Base-by-base conservation (phyloP, 2,888 invertebrate genomes). In the Trachelus stipa region DNA sequence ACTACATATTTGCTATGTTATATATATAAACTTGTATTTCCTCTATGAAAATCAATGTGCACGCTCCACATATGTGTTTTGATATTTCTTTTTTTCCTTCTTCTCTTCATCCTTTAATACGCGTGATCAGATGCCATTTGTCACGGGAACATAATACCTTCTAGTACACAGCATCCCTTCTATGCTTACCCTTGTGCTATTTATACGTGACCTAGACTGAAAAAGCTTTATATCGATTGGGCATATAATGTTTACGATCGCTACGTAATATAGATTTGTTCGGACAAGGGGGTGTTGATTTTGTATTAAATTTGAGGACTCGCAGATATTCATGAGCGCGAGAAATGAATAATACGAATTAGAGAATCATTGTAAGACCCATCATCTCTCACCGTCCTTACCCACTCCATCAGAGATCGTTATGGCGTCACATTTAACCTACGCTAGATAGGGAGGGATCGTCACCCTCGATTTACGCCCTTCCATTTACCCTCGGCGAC, bases 401-500 rank as follows among this genome's bases (percentile, higher is more conserved):
- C 56, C 56, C 23, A 56, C 23, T 56, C 56, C 23, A 23, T 56
- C 56, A 23, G 56, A 56, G 23, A 56, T 56, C 23, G 56, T 56
- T 56, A 56, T 56, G 56, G 23, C 56, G 56, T 23, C 56, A 56
- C 23, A 56, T 56, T 56, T 9, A 56, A 56, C 56, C 56, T 56
- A 56, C 56, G 56, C 23, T 56, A 23, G 56, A 56, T 56, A 23
- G 71, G 33, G 71, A 71, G 1, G 71, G 71, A 71, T 30, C 71
- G 71, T 71, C 71, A 71, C 71, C 71, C 71, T 71, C 71, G 12
- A 71, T 71, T 71, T 34, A 34, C 35, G n/a, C 30, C 34, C 35
- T 33, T 68, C 68, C 74, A n/a, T 75, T 15, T 37, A 15, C 68
- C 31, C 11, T 23, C 35, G 35, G 35, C 23, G 37, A 34, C 74